phyloP scores from a whole-genome alignment of 23 tunicate species.

The Styela clava region DNA sequence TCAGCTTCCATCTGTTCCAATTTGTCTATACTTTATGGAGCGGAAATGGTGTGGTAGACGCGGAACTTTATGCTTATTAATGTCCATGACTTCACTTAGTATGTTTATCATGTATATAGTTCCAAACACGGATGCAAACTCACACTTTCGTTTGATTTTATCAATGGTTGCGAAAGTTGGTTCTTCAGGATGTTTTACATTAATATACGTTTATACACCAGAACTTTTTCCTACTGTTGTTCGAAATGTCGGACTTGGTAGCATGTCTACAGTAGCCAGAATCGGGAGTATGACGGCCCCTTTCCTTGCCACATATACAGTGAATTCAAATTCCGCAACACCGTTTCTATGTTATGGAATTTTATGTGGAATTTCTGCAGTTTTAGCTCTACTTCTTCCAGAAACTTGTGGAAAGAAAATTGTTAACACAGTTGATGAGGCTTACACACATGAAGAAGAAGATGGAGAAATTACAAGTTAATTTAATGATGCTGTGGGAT shows the following conservation, averaged over 20 bases:
- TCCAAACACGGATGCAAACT: constrained; percentile 1
- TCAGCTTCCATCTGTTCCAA: constrained; percentile 13
- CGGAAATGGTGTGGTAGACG: constrained; percentile 27
- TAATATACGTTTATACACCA: constrained; percentile 14
- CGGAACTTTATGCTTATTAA: constrained; percentile 9
- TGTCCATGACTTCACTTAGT: constrained; percentile 4
- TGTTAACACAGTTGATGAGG: constrained; percentile 18
- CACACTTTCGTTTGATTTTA: constrained; percentile 5
- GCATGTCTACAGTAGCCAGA: constrained; percentile 35
- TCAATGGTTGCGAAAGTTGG: constrained; percentile 27
- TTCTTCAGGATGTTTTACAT: constrained; percentile 21
- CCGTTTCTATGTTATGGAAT: constrained; percentile 25
- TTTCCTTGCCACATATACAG: constrained; percentile 26
- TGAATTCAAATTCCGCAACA: constrained; percentile 7
- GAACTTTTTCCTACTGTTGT: constrained; percentile 33
- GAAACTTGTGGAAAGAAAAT: constrained; percentile 22
- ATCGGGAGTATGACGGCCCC: constrained; percentile 28
- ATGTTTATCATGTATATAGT: constrained; percentile 10
- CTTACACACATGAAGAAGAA: constrained; percentile 6
- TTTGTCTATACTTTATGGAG: constrained; percentile 21
- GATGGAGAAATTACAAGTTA: neutral
- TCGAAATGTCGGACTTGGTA: constrained; percentile 26
- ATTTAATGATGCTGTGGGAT: too few species aligned
- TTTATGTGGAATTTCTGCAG: constrained; percentile 20
- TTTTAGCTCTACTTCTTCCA: constrained; percentile 12